Conservation (phyloP, 2,888 invertebrate species). For the Lysandra bellargus region DNA sequence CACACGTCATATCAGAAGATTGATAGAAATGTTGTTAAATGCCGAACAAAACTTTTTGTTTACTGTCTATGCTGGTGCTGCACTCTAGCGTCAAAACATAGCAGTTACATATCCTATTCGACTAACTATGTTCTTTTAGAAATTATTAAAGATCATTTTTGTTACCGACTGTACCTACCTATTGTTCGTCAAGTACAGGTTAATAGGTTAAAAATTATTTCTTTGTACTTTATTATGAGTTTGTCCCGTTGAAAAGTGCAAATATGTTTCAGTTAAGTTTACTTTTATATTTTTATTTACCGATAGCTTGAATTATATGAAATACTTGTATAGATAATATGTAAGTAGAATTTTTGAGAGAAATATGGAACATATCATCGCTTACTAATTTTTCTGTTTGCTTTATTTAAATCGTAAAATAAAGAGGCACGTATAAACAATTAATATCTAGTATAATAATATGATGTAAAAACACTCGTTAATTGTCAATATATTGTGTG, state of each 20-base stretch:
- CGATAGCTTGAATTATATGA: background rate
- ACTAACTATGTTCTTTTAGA: no score
- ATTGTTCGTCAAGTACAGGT: no score
- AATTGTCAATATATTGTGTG: conserved; percentile 16
- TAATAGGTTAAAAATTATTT: no score
- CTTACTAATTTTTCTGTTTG: background rate
- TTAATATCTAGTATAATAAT: background rate
- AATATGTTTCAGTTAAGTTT: background rate
- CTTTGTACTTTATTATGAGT: background rate
- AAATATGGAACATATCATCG: conserved; percentile 15
- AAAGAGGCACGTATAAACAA: conserved; percentile 5
- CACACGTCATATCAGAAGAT: no score
- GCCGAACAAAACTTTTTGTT: no score
- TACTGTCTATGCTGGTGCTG: no score
- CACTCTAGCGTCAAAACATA: no score
- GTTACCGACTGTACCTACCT: no score
- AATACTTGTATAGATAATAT: background rate
- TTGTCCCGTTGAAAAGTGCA: background rate
- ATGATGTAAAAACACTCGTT: conserved; percentile 28
- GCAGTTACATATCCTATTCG: no score
- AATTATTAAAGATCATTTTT: no score
- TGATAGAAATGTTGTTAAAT: no score
- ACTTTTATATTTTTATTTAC: background rate
- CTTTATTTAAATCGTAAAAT: background rate
- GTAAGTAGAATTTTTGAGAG: background rate